Conservation (phyloP, 2,113 vertebrate genomes). For the Sinocyclocheilus rhinocerous region DNA sequence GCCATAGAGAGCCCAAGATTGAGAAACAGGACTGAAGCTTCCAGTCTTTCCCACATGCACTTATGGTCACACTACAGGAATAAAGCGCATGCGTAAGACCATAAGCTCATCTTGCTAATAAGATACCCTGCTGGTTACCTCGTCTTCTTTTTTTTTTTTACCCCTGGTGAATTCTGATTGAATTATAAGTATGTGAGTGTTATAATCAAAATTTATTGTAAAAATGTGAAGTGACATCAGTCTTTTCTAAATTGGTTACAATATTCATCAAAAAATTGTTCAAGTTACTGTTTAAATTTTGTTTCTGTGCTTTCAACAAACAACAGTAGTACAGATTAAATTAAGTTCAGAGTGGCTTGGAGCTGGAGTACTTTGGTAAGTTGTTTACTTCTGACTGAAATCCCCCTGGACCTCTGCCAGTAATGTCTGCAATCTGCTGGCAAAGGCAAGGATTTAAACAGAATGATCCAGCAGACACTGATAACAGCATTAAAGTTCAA, state of each 20-base stretch:
- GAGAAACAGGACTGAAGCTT: conserved; percentile 61
- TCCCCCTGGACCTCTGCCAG: conserved; percentile 17
- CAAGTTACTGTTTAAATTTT: neutral
- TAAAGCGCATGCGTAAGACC: conserved; percentile 71
- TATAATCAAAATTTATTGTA: neutral
- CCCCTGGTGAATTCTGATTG: neutral
- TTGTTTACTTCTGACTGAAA: conserved; percentile 22
- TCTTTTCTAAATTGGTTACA: neutral
- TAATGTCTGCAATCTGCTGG: neutral
- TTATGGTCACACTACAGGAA: conserved; percentile 80
- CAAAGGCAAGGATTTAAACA: neutral
- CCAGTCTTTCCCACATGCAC: conserved; percentile 67
- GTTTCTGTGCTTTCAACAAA: neutral
- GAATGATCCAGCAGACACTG: neutral
- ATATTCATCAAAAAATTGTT: neutral
- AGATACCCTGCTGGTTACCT: conserved; percentile 64
- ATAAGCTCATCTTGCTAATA: conserved; percentile 92
- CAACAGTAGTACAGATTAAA: neutral
- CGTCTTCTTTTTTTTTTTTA: conserved; percentile 37
- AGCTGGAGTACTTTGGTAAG: neutral
- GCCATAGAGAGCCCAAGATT: conserved; percentile 48
- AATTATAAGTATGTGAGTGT: neutral
- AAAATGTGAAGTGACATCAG: neutral
- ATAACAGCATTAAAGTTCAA: neutral
- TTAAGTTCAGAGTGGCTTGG: neutral